Evolutionary conservation across 2,113 vertebrate species (phyloP).

Genomic region (Clarias batrachus): DNA sequence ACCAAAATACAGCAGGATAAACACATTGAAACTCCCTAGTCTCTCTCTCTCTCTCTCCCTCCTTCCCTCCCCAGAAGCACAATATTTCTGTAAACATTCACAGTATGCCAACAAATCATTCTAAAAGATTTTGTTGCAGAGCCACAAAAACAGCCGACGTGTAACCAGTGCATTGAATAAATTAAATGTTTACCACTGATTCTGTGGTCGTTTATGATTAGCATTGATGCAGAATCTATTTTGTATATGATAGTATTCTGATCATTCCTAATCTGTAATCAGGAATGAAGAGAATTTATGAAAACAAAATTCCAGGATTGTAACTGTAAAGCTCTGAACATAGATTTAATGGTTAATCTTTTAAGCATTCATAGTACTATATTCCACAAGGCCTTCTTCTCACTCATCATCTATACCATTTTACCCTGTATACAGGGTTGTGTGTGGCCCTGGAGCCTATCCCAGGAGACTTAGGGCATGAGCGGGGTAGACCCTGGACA

Average conservation of each 20-base stretch:
- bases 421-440: too few relatives aligned
- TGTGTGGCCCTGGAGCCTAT: too few relatives aligned
- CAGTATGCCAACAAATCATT: not conserved
- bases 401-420: too few relatives aligned
- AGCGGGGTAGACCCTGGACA: too few relatives aligned
- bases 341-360: not conserved
- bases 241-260: not conserved
- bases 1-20: conserved; percentile 47
- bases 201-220: conserved; percentile 1
- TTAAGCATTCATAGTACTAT: not conserved
- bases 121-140: not conserved
- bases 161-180: not conserved
- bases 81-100: not conserved
- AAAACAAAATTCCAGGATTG: not conserved
- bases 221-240: conserved; percentile 1
- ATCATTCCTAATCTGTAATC: not conserved
- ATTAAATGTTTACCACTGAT: not conserved
- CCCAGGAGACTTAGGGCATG: too few relatives aligned
- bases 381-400: not conserved
- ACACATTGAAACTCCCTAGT: conserved; percentile 52
- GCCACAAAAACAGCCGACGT: not conserved
- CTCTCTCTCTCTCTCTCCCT: conserved; percentile 50
- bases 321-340: not conserved
- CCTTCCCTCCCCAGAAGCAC: not conserved
- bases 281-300: not conserved